Percentiles rank a stretch among this genome's conserved stretches.
Conservation (phyloP, 2,113 vertebrate species). For the Scopus umbretta region DNA sequence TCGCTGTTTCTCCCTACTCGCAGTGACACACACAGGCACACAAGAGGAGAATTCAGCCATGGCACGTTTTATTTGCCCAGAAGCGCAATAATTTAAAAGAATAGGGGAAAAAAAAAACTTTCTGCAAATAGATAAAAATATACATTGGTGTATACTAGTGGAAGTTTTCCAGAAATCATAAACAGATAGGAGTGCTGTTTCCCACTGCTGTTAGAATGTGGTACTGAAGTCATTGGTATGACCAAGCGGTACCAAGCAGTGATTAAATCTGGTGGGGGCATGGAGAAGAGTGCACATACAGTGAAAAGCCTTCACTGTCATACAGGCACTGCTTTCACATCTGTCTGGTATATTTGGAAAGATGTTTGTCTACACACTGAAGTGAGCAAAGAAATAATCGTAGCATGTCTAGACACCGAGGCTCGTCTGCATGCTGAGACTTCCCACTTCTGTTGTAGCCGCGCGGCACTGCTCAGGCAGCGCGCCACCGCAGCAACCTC, state of each 20-base stretch:
- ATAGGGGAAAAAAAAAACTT: fast-evolving
- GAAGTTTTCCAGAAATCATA: not conserved
- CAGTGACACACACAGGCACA: not conserved
- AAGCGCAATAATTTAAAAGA: not conserved
- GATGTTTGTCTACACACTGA: not conserved
- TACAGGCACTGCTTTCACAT: not conserved
- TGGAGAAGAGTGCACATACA: fast-evolving
- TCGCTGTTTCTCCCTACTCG: not conserved
- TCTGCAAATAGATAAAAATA: not conserved
- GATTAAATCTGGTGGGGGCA: fast-evolving
- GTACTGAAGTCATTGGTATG: fast-evolving
- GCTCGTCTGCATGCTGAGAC: not conserved
- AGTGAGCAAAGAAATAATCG: not conserved
- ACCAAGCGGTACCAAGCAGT: not conserved
- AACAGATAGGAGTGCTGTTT: not conserved
- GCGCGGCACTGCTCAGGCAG: not conserved
- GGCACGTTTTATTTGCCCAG: not conserved
- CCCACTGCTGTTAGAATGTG: not conserved
- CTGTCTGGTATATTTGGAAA: not conserved
- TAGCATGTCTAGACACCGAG: not conserved
- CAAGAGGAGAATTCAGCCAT: not conserved
- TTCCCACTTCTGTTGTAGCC: not conserved
- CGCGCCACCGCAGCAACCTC: not conserved
- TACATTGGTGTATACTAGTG: not conserved
- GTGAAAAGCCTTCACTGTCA: not conserved